Evolutionary conservation across 2,888 invertebrate genomes (phyloP).

Genomic region (Hartigia nigra): DNA sequence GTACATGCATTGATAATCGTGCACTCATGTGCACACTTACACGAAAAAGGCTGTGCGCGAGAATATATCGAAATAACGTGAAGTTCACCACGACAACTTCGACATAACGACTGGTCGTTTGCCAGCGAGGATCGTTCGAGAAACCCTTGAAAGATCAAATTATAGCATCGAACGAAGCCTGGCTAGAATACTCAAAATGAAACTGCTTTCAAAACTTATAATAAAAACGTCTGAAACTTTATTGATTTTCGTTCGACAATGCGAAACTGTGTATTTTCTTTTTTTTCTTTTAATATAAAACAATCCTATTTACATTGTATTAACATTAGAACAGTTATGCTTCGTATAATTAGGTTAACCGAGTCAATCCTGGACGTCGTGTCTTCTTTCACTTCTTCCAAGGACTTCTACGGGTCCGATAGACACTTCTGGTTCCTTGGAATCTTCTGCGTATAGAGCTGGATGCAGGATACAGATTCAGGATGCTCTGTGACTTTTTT

Average conservation of each 20-base stretch:
- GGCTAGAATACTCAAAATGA: conserved; percentile 48
- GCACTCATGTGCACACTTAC: not conserved
- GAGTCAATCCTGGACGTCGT: not conserved
- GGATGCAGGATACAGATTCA: not conserved
- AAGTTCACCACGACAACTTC: not conserved
- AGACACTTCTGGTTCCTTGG: too few species aligned
- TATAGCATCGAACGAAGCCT: conserved; percentile 51
- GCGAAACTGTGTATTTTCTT: not conserved
- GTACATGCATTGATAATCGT: not conserved
- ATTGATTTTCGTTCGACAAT: not conserved
- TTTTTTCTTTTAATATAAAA: not conserved
- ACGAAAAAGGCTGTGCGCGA: not conserved
- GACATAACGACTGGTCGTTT: not conserved
- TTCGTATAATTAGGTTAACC: not conserved
- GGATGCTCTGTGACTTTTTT: not conserved
- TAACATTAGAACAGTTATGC: not conserved
- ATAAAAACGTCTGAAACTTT: conserved; percentile 38
- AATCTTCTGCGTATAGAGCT: not conserved
- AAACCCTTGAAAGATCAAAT: conserved; percentile 33
- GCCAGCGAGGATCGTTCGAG: not conserved
- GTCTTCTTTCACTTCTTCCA: not conserved
- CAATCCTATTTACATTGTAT: not conserved
- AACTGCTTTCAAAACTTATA: conserved; percentile 54
- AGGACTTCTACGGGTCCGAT: not conserved
- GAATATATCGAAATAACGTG: not conserved